phyloP scores from a whole-genome alignment of 2,888 invertebrate genomes.

The Spodoptera picta region DNA sequence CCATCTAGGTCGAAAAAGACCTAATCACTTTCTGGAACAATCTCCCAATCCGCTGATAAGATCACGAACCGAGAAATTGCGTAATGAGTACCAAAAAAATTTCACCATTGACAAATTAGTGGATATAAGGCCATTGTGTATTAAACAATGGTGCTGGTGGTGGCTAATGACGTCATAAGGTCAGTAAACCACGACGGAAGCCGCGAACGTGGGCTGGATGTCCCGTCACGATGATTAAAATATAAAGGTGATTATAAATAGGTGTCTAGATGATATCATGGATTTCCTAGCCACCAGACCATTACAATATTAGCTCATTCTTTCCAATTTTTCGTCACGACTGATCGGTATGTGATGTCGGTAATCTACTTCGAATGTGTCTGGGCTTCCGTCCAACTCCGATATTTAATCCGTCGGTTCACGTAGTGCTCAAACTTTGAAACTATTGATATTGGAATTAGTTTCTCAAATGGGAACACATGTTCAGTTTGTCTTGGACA shows the following conservation, averaged over 20 bases:
- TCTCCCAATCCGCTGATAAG: conserved; percentile 35
- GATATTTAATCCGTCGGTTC: no score
- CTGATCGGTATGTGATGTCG: neutral
- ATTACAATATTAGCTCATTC: neutral
- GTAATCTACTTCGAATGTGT: no score
- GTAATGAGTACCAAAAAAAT: conserved; percentile 61
- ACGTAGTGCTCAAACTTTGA: no score
- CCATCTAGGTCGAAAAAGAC: conserved; percentile 1
- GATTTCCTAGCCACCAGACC: neutral
- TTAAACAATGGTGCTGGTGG: conserved; percentile 72
- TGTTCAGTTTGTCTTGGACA: no score
- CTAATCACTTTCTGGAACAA: conserved; percentile 22
- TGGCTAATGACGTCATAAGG: conserved; percentile 50
- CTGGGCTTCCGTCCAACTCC: no score
- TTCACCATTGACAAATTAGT: conserved; percentile 69
- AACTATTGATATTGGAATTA: no score
- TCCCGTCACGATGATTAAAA: conserved; percentile 29
- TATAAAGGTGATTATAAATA: conserved; percentile 36
- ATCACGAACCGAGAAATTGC: conserved; percentile 50
- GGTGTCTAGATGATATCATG: conserved; percentile 29
- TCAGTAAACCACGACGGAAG: conserved; percentile 60
- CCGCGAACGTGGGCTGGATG: conserved; percentile 53
- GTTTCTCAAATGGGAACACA: no score
- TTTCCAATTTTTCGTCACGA: neutral
- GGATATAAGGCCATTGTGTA: conserved; percentile 76